A percentile compares a stretch with the other conserved stretches of the same genome.
Conservation (phyloP, 2,113 vertebrate species). For the Leuciscus idus region DNA sequence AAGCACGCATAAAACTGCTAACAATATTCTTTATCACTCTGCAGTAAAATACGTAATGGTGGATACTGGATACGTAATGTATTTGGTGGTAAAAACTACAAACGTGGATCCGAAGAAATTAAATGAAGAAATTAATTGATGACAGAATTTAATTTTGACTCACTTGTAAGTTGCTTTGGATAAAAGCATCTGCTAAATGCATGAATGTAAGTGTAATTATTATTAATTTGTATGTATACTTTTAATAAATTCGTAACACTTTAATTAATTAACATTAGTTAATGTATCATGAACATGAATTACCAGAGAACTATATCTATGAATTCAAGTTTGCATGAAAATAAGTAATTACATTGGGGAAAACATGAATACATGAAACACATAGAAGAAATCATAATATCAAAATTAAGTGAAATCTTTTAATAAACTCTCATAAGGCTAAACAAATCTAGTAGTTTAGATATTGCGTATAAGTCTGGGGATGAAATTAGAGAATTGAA, state of each 20-base stretch:
- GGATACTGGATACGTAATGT: too few relatives aligned
- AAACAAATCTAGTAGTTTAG: too few relatives aligned
- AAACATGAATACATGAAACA: background rate
- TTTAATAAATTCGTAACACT: background rate
- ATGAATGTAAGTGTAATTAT: background rate
- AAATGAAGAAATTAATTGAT: too few relatives aligned
- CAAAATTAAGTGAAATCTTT: background rate
- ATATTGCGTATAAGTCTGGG: background rate
- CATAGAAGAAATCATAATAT: background rate
- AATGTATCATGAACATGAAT: background rate
- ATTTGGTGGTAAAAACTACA: background rate
- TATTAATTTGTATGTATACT: background rate
- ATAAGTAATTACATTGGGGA: background rate
- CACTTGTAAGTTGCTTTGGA: background rate
- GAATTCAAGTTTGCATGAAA: background rate
- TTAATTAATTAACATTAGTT: background rate
- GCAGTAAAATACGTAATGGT: background rate
- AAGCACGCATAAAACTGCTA: conserved; percentile 59
- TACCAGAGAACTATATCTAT: background rate
- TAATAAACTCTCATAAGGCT: background rate
- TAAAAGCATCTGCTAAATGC: background rate
- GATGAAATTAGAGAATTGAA: background rate
- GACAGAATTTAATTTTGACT: too few relatives aligned
- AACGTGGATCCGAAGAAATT: background rate
- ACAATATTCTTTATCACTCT: background rate